Evolutionary conservation across 1,140 invertebrate genomes (phyloP).

Genomic region (Leguminivora glycinivorella): DNA sequence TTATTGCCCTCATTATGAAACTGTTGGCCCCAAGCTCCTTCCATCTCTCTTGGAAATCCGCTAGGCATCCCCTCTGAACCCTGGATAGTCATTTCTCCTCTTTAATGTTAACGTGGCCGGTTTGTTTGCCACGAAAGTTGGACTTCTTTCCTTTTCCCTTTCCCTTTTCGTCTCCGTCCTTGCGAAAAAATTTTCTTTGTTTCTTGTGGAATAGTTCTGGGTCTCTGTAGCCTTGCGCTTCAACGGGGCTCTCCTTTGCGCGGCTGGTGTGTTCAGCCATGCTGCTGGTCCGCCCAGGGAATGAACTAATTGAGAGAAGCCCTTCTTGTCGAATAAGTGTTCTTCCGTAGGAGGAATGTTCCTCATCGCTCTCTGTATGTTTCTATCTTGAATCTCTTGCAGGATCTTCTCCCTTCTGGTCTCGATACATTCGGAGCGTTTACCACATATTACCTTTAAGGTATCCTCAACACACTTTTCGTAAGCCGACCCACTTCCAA

Average conservation of each 20-base stretch:
- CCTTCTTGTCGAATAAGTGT: conserved; percentile 43
- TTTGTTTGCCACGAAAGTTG: conserved; percentile 5
- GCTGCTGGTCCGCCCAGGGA: conserved; percentile 38
- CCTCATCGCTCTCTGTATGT: conserved; percentile 38
- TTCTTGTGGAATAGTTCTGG: background rate
- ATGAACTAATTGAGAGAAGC: conserved; percentile 38
- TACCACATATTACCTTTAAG: conserved; percentile 45
- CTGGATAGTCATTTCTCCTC: conserved; percentile 30
- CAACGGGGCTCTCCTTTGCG: background rate
- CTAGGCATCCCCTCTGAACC: conserved; percentile 38
- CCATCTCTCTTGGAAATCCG: conserved; percentile 36
- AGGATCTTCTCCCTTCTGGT: conserved; percentile 40
- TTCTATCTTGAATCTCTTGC: conserved; percentile 39
- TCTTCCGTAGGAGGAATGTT: conserved; percentile 40
- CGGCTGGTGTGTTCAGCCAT: conserved; percentile 39
- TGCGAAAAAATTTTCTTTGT: background rate
- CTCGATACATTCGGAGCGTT: conserved; percentile 43
- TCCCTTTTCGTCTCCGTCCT: background rate
- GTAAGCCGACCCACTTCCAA: too few relatives aligned
- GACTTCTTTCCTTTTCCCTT: background rate
- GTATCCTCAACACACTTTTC: too few relatives aligned
- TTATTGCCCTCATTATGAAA: conserved; percentile 42
- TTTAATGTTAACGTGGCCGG: background rate
- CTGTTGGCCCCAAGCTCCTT: conserved; percentile 34
- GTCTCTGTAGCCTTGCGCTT: background rate